Evolutionary conservation across 2,888 invertebrate species (phyloP).

Genomic region (Zaprionus lineosus): DNA sequence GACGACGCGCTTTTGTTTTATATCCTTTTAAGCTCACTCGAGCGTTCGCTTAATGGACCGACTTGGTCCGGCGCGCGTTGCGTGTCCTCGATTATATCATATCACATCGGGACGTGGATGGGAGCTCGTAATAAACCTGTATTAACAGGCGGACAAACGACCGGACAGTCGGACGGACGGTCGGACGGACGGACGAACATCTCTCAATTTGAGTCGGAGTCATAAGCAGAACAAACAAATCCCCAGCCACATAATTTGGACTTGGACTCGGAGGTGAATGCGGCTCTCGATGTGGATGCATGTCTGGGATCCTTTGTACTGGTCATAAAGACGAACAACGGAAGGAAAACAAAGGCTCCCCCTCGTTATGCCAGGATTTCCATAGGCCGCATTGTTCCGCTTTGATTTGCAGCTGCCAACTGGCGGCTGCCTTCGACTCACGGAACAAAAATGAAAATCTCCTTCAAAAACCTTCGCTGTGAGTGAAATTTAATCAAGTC

Average conservation of each 20-base stretch:
- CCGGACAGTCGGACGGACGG: slow-evolving; percentile 2
- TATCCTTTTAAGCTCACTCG: slow-evolving; percentile 10
- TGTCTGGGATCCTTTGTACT: slow-evolving; percentile 15
- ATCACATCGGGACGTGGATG: background rate
- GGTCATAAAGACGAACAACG: background rate
- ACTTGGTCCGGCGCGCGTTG: slow-evolving; percentile 1
- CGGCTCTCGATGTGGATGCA: too few species aligned
- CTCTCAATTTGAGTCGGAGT: slow-evolving; percentile 21
- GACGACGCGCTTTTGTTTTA: slow-evolving; percentile 31
- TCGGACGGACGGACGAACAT: background rate
- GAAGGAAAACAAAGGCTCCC: slow-evolving; percentile 14
- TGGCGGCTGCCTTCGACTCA: too few species aligned
- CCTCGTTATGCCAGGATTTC: slow-evolving; percentile 36
- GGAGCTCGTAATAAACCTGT: too few species aligned
- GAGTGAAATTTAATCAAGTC: slow-evolving; percentile 64
- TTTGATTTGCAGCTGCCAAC: too few species aligned
- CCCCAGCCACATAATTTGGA: background rate
- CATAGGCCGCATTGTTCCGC: slow-evolving; percentile 36
- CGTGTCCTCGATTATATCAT: slow-evolving; percentile 3
- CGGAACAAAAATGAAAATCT: too few species aligned
- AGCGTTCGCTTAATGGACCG: slow-evolving; percentile 31
- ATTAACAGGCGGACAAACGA: too few species aligned
- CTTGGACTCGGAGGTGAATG: too few species aligned
- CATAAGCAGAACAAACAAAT: background rate
- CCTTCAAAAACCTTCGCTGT: slow-evolving; percentile 28